phyloP scores from a whole-genome alignment of 2,113 vertebrate species.

The Thymallus thymallus region DNA sequence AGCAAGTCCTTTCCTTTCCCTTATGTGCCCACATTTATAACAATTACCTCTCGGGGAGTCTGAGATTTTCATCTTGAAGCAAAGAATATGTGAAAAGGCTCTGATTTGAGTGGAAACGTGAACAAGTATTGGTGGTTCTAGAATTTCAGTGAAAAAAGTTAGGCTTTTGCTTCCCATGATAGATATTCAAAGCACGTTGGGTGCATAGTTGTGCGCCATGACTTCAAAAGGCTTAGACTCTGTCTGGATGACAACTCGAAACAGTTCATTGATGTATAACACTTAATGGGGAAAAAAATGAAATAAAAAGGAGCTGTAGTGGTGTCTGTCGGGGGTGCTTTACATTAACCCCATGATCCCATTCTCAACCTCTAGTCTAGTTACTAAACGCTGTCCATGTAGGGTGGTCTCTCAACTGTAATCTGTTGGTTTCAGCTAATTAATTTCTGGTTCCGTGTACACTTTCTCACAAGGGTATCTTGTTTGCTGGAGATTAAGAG shows the following conservation, averaged over 20 bases:
- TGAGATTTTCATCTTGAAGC: background rate
- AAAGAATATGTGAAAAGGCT: background rate
- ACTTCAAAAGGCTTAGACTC: constrained; percentile 58
- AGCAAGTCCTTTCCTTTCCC: background rate
- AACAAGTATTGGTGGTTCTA: constrained; percentile 6
- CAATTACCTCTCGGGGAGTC: background rate
- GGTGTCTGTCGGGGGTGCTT: constrained; percentile 7
- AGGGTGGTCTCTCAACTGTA: constrained; percentile 81
- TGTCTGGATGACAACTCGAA: constrained; percentile 51
- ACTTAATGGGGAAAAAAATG: constrained; percentile 58
- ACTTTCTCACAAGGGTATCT: constrained; percentile 84
- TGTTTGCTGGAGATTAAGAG: constrained; percentile 90
- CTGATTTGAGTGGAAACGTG: constrained; percentile 3
- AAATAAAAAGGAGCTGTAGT: constrained; percentile 51
- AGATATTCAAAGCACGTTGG: constrained; percentile 48
- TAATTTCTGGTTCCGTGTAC: constrained; percentile 86
- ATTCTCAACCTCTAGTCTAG: constrained; percentile 29
- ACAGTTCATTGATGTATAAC: constrained; percentile 67
- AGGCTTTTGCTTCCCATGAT: constrained; percentile 31
- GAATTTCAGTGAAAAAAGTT: constrained; percentile 23
- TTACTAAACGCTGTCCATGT: constrained; percentile 78
- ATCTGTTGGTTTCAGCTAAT: constrained; percentile 91
- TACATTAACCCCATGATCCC: constrained; percentile 24
- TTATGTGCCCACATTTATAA: constrained; percentile 2
- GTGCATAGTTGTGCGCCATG: constrained; percentile 32